A percentile compares a stretch with the other conserved stretches of the same genome.
Conservation (phyloP, 2,113 vertebrate genomes). For the Lasiurus cinereus region DNA sequence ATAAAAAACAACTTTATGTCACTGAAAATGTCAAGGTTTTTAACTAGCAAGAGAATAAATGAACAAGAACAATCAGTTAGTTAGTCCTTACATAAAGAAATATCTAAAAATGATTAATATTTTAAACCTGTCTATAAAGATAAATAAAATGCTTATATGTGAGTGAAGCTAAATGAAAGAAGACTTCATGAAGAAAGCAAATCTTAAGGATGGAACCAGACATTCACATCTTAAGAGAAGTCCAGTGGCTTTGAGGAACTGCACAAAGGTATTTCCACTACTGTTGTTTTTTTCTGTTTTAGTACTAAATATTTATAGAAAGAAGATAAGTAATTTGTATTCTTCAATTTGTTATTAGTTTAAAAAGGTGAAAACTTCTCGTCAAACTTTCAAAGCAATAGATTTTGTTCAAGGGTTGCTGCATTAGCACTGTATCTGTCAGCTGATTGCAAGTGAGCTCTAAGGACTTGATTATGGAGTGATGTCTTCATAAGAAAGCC, state of each 20-base stretch:
- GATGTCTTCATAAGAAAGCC: neutral
- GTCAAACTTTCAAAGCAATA: neutral
- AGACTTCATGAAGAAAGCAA: slow-evolving; percentile 10
- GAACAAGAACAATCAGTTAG: neutral
- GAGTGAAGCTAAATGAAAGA: slow-evolving; percentile 49
- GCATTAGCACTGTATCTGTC: neutral
- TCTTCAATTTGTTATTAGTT: slow-evolving; percentile 18
- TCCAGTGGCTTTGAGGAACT: neutral
- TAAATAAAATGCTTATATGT: neutral
- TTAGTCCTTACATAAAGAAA: neutral
- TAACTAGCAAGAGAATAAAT: slow-evolving; percentile 10
- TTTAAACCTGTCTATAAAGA: neutral
- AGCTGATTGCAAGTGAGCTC: neutral
- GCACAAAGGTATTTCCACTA: neutral
- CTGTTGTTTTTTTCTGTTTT: slow-evolving; percentile 21
- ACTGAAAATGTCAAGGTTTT: neutral
- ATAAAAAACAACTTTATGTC: neutral
- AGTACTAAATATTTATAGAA: slow-evolving; percentile 15
- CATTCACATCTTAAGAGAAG: slow-evolving; percentile 13
- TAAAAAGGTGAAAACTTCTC: slow-evolving; percentile 52
- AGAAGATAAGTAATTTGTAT: neutral
- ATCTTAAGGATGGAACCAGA: neutral
- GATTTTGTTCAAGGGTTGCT: neutral
- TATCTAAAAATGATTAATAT: neutral
- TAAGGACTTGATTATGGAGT: neutral